These are phyloP conservation scores for Drosophila subquinaria DNA, from an alignment of 2,888 invertebrate species.

Conservation along the genomic window DNA sequence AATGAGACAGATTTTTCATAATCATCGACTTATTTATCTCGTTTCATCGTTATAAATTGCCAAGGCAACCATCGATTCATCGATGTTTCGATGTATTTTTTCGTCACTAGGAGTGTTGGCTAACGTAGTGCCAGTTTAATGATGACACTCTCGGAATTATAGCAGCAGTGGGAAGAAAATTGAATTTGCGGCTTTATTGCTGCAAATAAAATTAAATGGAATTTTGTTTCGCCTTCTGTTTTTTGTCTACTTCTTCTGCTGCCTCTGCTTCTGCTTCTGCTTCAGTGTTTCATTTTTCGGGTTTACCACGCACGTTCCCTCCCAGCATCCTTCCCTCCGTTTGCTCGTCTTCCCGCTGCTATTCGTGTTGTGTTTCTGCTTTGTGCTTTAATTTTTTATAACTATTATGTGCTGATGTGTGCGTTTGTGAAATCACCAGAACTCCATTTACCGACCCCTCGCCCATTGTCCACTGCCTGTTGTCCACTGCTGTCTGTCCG, in stretches of 20 bases:
- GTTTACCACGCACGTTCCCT: constrained; percentile 22
- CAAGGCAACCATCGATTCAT: no score
- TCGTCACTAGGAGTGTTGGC: neutral
- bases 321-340: neutral
- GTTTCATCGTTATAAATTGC: no score
- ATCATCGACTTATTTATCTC: no score
- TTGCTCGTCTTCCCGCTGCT: constrained; percentile 1
- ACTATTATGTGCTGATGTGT: constrained; percentile 77
- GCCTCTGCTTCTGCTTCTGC: neutral
- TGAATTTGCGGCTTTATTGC: constrained; percentile 83
- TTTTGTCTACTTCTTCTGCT: neutral
- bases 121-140: constrained; percentile 19
- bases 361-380: constrained; percentile 37
- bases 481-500: constrained; percentile 7
- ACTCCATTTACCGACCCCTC: neutral
- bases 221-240: constrained; percentile 45
- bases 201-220: constrained; percentile 83
- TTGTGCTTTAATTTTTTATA: constrained; percentile 66
- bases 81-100: no score
- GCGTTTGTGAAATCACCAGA: constrained; percentile 52
- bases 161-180: constrained; percentile 68
- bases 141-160: constrained; percentile 16
- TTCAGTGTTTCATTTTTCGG: constrained; percentile 30
- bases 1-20: no score
- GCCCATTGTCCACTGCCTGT: neutral